Percentiles rank a stretch among this genome's conserved stretches.
Evolutionary conservation across 2,113 vertebrate genomes (phyloP).

Genomic region (Mesocricetus auratus): DNA sequence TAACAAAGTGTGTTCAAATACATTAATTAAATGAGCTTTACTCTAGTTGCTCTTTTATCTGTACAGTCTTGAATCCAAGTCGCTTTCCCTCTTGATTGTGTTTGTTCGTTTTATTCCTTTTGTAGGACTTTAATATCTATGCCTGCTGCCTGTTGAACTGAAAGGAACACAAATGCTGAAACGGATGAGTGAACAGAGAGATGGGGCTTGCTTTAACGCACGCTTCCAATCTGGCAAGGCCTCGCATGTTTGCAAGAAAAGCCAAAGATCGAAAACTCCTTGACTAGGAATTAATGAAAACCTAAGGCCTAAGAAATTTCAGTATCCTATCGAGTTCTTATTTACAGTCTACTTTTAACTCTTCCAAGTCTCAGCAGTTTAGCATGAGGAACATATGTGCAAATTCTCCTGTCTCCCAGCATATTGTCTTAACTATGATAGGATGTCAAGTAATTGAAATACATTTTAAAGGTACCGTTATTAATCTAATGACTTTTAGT

Average conservation of each 20-base stretch:
- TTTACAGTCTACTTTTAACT: conserved; percentile 74
- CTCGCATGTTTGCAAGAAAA: conserved; percentile 73
- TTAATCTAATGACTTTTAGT: background rate
- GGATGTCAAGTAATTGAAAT: conserved; percentile 13
- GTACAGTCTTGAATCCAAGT: background rate
- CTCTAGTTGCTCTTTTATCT: background rate
- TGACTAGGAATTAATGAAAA: conserved; percentile 80
- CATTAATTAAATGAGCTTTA: background rate
- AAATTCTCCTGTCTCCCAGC: background rate
- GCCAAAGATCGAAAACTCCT: conserved; percentile 58
- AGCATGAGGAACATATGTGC: background rate
- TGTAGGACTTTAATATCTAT: conserved; percentile 42
- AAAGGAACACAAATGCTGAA: conserved; percentile 57
- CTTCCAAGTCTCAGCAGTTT: conserved; percentile 23
- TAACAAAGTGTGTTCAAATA: background rate
- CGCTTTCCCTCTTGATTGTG: background rate
- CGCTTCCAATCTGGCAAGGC: conserved; percentile 65
- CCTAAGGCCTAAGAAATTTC: conserved; percentile 51
- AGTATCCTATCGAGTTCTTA: conserved; percentile 54
- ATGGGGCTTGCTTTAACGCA: conserved; percentile 70
- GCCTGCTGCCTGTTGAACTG: conserved; percentile 1
- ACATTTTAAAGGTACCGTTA: background rate
- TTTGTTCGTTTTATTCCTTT: background rate
- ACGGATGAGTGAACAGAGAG: conserved; percentile 77
- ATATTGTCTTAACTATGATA: conserved; percentile 28